Percentiles rank a stretch among this genome's conserved stretches.
Conservation (phyloP, 2,797 vertebrate species). For the Odontamblyopus lacepedii region DNA sequence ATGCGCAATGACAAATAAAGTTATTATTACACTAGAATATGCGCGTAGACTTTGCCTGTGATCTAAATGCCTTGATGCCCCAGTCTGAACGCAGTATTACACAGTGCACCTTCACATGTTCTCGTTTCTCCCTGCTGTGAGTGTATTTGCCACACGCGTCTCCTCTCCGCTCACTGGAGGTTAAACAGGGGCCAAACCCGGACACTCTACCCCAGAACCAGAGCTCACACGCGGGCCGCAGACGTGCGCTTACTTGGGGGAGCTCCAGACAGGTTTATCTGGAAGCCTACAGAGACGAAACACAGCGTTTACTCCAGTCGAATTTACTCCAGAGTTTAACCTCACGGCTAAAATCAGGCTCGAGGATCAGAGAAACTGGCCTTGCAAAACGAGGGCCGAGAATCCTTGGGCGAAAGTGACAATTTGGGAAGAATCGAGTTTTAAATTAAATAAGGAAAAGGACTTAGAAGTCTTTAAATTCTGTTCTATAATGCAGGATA, state of each 20-base stretch:
- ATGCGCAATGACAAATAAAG: no score
- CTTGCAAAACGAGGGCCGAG: conserved; percentile 32
- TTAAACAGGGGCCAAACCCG: conserved; percentile 64
- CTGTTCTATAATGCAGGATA: background rate
- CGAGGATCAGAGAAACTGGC: conserved; percentile 48
- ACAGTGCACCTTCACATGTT: no score
- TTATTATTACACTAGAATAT: no score
- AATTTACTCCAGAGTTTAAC: conserved; percentile 11
- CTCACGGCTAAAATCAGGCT: background rate
- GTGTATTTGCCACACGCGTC: conserved; percentile 57
- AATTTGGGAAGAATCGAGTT: background rate
- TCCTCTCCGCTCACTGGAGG: conserved; percentile 40
- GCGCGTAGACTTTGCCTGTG: no score
- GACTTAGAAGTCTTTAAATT: no score
- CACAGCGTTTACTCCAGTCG: conserved; percentile 75
- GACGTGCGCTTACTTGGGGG: conserved; percentile 85
- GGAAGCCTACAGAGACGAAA: conserved; percentile 88
- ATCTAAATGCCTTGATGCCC: no score
- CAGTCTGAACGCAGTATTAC: no score
- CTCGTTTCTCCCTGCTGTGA: background rate
- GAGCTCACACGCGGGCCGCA: conserved; percentile 75
- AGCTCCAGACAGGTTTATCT: conserved; percentile 91
- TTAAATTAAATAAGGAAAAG: background rate
- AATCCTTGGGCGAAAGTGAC: conserved; percentile 1
- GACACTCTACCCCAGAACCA: conserved; percentile 82